Base-by-base conservation (phyloP, 1,140 invertebrate species). In the Zaprionus vittiger region DNA sequence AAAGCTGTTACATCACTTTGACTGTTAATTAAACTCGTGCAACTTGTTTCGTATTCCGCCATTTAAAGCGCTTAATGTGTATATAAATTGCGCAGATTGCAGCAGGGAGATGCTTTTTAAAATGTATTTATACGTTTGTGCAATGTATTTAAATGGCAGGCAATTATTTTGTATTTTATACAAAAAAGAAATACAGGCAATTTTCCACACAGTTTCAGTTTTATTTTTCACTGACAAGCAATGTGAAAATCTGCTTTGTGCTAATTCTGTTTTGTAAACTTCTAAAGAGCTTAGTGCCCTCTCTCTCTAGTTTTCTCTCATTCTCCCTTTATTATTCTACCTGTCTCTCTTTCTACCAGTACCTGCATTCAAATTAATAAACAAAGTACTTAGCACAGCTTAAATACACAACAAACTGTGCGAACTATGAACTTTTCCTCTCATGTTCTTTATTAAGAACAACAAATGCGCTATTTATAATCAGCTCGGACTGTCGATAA, bases 1-100 rank as follows among this genome's bases (percentile, higher is more conserved):
- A 44, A 56, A 11, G 1, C 15, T 22, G 38, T 65, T 56, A 41
- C 63, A 56, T 65, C 55, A 55, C 55, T 41, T 15, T 56, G 24
- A 44, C 17, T 44, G 52, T 44, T 56, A 66, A 66, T 66, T 66
- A 56, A 41, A 66, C 24, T 55, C 17, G 14, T n/a, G 15, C 15
- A 47, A 34, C 31, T 34, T 34, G 31, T 41, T 41, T n/a, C 15
- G 15, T 7, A 9, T 17, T 17, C 17, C 6, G 0, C n/a, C 41
- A 47, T 47, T 47, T 17, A 47, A 47, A 3, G n/a, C n/a, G n/a
- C 41, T 34, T 34, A 47, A 47, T 9, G 7, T 44, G 6, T n/a
- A 7, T 17, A 22, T 24, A 52, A 52, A 24, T 24, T 9, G n/a
- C n/a, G 47, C 47, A 49, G 47, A 9, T n/a, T 41, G 17, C 44